phyloP scores from a whole-genome alignment of 2,113 vertebrate genomes.

The Nannospalax galili region DNA sequence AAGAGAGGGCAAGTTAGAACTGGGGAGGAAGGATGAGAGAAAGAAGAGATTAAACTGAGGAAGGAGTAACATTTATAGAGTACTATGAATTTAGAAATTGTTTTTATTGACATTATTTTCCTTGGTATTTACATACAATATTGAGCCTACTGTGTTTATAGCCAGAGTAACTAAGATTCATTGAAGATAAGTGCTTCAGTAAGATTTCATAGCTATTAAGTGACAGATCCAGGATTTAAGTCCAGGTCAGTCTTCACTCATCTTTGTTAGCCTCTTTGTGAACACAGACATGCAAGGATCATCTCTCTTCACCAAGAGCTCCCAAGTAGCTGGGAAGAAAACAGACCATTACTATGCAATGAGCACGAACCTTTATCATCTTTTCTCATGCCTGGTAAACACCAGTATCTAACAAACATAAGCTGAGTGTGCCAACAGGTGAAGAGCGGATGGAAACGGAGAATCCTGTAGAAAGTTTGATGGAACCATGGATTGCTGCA shows the following conservation, averaged over 20 bases:
- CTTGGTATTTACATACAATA: not conserved
- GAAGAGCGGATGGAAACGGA: not conserved
- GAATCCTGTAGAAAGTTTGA: not conserved
- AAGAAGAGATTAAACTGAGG: not conserved
- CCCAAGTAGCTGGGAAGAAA: not conserved
- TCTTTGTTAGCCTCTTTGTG: not conserved
- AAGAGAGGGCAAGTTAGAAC: not conserved
- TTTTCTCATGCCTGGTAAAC: not conserved
- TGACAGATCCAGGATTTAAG: constrained; percentile 8
- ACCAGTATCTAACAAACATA: not conserved
- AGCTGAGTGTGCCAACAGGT: not conserved
- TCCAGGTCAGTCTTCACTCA: not conserved
- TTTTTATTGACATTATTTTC: not conserved
- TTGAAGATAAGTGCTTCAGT: not conserved
- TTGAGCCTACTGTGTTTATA: not conserved
- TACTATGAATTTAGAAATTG: not conserved
- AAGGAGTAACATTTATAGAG: not conserved
- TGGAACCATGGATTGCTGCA: not conserved
- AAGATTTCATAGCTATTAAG: not conserved
- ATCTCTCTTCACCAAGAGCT: not conserved
- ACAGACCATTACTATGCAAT: not conserved
- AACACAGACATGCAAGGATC: not conserved
- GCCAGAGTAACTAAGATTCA: not conserved
- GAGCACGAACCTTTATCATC: not conserved
- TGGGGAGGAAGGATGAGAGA: not conserved